Evolutionary conservation across 2,888 invertebrate genomes (phyloP), one percentile per base, ranked within the genome.

Genomic region (Rhopalosiphum nymphaeae): DNA sequence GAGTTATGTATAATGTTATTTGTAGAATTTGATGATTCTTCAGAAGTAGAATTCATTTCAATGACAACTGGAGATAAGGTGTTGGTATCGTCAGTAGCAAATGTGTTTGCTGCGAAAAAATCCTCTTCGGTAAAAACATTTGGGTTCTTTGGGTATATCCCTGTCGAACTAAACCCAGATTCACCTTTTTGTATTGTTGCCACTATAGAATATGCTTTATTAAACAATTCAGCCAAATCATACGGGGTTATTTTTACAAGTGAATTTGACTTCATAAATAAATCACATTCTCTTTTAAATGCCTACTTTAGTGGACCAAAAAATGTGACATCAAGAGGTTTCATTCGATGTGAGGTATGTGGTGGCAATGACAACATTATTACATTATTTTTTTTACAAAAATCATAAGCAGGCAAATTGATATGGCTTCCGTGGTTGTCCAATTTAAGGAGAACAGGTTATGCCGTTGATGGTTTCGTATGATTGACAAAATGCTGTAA

Each of bases 401-500:
- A 95, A 46, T 95, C 53, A 88, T 95, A 94, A 94, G 94, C 94
- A 29, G 95, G 92, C 86, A 95, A 94, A 89, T 95, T 95, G 26
- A 95, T 95, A 94, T 95, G 95, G 94, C 95, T 95, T 61, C 94
- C 92, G 94, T 95, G 95, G 93, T 95, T 95, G 93, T 95, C 95
- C n/a, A 95, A 94, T 44, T 95, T 94, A 94, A 96, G 95, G 57
- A 96, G 94, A 56, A 96, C 95, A 49, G 95, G 96, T 95, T 95
- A 94, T 67, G 95, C 95, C 95, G 95, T 91, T 84, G 95, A 95
- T 46, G 95, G 95, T 86, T 95, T 95, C 49, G 95, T 95, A 94
- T 95, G 95, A 94, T 93, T 94, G 94, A 95, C 95, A 92, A 96
- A 96, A 95, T 96, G 95, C 95, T 95, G 95, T 95, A 95, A 91